Evolutionary conservation across 64 coral and sea anemone genomes (phyloP).

Genomic region (Montipora capricornis): DNA sequence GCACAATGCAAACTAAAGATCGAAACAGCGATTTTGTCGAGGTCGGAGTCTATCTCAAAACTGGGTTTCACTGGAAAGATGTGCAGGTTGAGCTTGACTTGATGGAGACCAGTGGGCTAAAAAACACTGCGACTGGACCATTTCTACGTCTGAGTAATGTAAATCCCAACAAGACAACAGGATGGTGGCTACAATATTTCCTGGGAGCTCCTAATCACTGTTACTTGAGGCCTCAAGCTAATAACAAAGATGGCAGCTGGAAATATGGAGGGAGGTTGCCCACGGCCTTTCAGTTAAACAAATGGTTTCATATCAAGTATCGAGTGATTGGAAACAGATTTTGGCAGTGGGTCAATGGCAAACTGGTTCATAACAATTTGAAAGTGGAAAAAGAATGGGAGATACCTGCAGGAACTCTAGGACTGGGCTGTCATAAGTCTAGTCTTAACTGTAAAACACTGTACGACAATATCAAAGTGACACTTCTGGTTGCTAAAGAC

Average conservation of each 20-base stretch:
- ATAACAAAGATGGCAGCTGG: slow-evolving; percentile 59
- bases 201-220: background rate
- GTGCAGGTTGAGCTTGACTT: slow-evolving; percentile 65
- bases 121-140: slow-evolving; percentile 37
- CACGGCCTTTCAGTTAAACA: slow-evolving; percentile 18
- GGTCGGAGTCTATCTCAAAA: slow-evolving; percentile 42
- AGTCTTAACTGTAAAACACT: slow-evolving; percentile 48
- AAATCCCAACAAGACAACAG: slow-evolving; percentile 43
- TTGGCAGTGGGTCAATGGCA: slow-evolving; percentile 70
- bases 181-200: slow-evolving; percentile 81
- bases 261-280: slow-evolving; percentile 56
- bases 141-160: slow-evolving; percentile 59
- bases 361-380: slow-evolving; percentile 57
- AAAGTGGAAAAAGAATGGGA: slow-evolving; percentile 68
- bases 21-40: background rate
- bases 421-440: slow-evolving; percentile 57
- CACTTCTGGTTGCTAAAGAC: slow-evolving; percentile 1
- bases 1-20: slow-evolving; percentile 21
- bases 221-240: slow-evolving; percentile 56
- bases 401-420: slow-evolving; percentile 70
- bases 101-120: slow-evolving; percentile 41
- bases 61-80: slow-evolving; percentile 64
- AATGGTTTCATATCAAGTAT: slow-evolving; percentile 83
- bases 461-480: slow-evolving; percentile 88
- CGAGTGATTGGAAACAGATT: slow-evolving; percentile 56